Evolutionary conservation across 1,140 invertebrate genomes (phyloP).

Genomic region (Tenebrio molitor): DNA sequence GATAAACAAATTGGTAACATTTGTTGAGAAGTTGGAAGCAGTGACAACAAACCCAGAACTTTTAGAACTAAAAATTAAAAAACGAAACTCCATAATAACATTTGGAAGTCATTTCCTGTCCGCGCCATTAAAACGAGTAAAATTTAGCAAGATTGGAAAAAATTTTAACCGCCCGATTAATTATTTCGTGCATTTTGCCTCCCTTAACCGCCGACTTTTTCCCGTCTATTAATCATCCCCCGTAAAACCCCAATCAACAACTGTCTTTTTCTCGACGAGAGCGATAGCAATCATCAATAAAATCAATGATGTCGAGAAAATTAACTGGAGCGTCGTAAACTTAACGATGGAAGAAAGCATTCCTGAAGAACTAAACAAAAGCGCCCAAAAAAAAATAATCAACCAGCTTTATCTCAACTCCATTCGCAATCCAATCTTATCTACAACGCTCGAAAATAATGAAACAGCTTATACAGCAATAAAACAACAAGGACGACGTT

Average conservation of each 20-base stretch:
- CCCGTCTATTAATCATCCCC: conserved; percentile 10
- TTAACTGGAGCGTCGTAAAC: conserved; percentile 23
- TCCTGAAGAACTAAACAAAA: conserved; percentile 39
- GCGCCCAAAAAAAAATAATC: conserved; percentile 52
- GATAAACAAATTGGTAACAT: too few species aligned
- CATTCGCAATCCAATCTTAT: conserved; percentile 60
- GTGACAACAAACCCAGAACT: too few species aligned
- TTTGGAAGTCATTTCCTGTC: too few species aligned
- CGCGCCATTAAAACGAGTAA: too few species aligned
- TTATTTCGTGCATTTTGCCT: too few species aligned
- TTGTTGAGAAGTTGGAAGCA: too few species aligned
- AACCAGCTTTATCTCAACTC: conserved; percentile 53
- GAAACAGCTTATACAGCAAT: conserved; percentile 63
- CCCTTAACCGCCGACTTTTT: neutral
- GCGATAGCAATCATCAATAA: conserved; percentile 29
- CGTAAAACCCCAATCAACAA: conserved; percentile 26
- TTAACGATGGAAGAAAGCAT: neutral
- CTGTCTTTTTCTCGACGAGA: conserved; percentile 4
- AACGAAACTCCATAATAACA: too few species aligned
- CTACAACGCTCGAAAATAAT: conserved; percentile 62
- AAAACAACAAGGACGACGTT: conserved; percentile 57
- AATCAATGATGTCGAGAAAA: conserved; percentile 40
- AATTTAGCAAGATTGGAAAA: too few species aligned
- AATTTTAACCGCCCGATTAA: too few species aligned
- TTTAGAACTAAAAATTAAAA: too few species aligned